Evolutionary conservation across 1,140 invertebrate species (phyloP).

Genomic region (Oedothorax gibbosus): DNA sequence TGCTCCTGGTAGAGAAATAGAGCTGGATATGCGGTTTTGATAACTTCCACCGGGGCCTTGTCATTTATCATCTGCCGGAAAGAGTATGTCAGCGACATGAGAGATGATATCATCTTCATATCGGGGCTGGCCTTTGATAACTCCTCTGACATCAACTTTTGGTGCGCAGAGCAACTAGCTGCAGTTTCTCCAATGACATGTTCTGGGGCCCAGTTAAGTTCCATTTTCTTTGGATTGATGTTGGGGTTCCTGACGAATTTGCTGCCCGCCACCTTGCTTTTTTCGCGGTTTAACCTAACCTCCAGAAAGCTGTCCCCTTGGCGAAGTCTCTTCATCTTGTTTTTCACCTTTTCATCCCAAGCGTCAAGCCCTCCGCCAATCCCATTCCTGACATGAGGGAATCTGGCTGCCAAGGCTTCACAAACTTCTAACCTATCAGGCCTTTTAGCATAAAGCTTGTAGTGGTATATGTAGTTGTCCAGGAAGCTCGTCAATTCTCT

Average conservation of each 20-base stretch:
- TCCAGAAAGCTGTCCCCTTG: not conserved
- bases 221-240: not conserved
- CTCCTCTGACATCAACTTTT: not conserved
- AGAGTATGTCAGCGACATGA: not conserved
- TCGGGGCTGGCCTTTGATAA: not conserved
- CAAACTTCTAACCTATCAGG: slow-evolving; percentile 7
- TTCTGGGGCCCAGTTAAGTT: not conserved
- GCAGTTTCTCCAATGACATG: not conserved
- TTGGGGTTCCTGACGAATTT: not conserved
- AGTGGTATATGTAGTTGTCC: not conserved
- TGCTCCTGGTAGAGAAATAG: not conserved
- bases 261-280: not conserved
- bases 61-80: not conserved
- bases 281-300: not conserved
- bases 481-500: not conserved
- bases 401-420: not conserved
- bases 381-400: not conserved
- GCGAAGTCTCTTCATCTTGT: not conserved
- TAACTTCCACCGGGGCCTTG: not conserved
- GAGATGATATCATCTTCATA: not conserved
- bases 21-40: not conserved
- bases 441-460: not conserved
- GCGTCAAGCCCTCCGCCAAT: not conserved
- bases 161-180: not conserved
- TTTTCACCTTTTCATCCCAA: not conserved